Evolutionary conservation across 2,113 vertebrate species (phyloP).

Genomic region (Irena cyanogastra): DNA sequence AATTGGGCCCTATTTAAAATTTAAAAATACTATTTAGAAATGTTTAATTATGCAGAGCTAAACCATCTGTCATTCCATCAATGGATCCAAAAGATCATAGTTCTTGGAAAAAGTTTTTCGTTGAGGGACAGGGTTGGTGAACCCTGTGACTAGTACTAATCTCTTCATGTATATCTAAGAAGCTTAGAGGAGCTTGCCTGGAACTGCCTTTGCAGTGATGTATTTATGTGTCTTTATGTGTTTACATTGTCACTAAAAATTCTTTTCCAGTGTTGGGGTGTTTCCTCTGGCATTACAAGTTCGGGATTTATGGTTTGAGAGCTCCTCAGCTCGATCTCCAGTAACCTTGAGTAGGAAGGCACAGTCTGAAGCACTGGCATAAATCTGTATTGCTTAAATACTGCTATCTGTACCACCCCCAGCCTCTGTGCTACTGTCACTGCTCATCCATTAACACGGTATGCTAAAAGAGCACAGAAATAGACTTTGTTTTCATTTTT

Average conservation of each 20-base stretch:
- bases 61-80: neutral
- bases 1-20: neutral
- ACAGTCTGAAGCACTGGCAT: neutral
- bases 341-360: neutral
- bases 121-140: neutral
- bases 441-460: neutral
- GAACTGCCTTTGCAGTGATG: neutral
- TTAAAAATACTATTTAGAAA: neutral
- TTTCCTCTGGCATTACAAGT: neutral
- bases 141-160: neutral
- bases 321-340: neutral
- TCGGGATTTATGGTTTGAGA: neutral
- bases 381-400: neutral
- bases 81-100: neutral
- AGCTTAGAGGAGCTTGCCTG: neutral
- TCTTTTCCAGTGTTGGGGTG: neutral
- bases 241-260: neutral
- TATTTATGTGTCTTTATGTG: neutral
- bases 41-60: neutral
- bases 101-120: neutral
- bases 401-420: neutral
- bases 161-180: neutral
- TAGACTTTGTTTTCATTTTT: neutral
- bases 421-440: accelerated
- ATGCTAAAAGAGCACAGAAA: neutral